These are phyloP conservation scores for Riparia riparia DNA, from an alignment of 2,113 vertebrate genomes.

Conservation along the genomic window DNA sequence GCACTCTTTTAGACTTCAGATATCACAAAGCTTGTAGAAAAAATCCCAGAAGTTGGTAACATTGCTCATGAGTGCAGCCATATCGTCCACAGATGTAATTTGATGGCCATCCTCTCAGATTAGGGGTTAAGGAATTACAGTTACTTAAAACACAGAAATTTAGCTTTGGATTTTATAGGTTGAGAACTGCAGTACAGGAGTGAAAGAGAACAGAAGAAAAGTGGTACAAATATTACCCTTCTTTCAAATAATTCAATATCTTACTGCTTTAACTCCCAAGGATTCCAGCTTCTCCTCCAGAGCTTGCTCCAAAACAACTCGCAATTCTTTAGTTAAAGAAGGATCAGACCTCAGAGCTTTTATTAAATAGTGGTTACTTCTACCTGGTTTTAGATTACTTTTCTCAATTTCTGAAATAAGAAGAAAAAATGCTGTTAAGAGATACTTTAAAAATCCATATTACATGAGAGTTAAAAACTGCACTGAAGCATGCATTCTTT, in stretches of 20 bases:
- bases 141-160: not conserved
- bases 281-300: conserved; percentile 82
- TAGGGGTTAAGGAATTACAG: not conserved
- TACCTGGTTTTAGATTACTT: conserved; percentile 57
- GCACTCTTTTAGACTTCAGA: not conserved
- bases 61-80: not conserved
- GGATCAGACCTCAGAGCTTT: conserved; percentile 78
- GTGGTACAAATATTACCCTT: not conserved
- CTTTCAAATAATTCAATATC: conserved; percentile 34
- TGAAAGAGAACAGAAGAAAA: not conserved
- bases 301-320: conserved; percentile 80
- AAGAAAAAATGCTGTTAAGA: not conserved
- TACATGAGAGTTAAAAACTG: not conserved
- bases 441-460: not conserved
- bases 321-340: conserved; percentile 81
- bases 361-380: conserved; percentile 62
- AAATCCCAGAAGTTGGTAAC: not conserved
- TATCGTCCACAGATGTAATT: not conserved
- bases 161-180: not conserved
- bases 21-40: not conserved
- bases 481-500: not conserved
- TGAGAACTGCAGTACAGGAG: not conserved
- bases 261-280: conserved; percentile 85
- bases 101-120: not conserved
- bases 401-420: conserved; percentile 77